Conservation (phyloP, 2,797 vertebrate genomes). For the Lindbergichthys nudifrons region DNA sequence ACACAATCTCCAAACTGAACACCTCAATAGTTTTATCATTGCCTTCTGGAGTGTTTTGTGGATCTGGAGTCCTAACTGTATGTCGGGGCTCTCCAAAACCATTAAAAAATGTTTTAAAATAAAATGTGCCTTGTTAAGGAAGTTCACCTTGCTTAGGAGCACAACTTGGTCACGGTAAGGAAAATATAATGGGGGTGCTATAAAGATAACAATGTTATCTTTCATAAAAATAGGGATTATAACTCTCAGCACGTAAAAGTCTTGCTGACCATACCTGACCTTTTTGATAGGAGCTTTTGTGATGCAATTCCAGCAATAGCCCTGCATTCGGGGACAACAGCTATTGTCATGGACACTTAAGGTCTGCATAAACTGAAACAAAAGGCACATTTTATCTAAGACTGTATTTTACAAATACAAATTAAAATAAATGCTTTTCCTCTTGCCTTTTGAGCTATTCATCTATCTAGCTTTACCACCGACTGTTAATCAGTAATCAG, state of each 20-base stretch:
- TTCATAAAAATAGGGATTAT: no score
- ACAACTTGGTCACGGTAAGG: no score
- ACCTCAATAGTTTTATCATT: background rate
- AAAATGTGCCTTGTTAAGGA: background rate
- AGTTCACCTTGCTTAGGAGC: background rate
- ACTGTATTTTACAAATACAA: no score
- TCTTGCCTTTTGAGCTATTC: no score
- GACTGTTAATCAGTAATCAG: background rate
- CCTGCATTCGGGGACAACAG: background rate
- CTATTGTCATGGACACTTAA: background rate
- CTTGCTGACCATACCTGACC: background rate
- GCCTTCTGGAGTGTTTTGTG: background rate
- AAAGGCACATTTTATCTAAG: background rate
- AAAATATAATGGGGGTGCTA: background rate
- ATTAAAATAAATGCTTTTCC: no score
- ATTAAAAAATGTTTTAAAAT: background rate
- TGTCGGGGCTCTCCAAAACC: background rate
- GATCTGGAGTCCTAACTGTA: background rate
- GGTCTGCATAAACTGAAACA: background rate
- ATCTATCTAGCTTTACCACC: no score
- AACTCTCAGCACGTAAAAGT: background rate
- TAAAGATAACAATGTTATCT: no score
- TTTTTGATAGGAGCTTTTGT: background rate
- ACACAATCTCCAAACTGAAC: background rate
- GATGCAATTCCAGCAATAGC: background rate